A percentile compares a stretch with the other conserved stretches of the same genome.
phyloP scores from a whole-genome alignment of 2,113 vertebrate species.

The Aythya baeri region DNA sequence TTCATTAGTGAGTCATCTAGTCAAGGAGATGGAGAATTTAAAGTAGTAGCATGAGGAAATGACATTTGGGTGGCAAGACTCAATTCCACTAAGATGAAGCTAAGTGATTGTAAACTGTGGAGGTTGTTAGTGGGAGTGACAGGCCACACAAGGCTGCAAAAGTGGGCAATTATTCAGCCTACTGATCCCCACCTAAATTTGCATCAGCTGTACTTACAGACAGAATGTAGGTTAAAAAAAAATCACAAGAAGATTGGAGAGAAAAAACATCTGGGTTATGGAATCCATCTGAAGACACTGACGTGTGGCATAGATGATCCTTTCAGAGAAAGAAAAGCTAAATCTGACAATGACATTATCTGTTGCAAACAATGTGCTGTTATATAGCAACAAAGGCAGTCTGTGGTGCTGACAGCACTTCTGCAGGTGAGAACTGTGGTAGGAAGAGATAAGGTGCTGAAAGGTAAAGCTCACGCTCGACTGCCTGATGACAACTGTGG shows the following conservation, averaged over 20 bases:
- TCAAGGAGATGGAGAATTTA: neutral
- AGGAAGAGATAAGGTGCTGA: neutral
- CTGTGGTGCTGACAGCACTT: neutral
- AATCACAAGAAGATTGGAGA: too few species aligned
- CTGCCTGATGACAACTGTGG: neutral
- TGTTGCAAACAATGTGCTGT: neutral
- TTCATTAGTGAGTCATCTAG: neutral
- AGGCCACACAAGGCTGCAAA: neutral
- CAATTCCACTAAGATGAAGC: neutral
- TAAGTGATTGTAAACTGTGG: fast-evolving
- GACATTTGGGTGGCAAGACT: neutral
- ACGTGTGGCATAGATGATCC: neutral
- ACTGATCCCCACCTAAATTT: neutral
- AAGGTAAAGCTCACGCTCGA: conserved; percentile 14
- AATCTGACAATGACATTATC: neutral
- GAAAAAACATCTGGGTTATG: neutral
- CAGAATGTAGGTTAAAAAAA: too few species aligned
- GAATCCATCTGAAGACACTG: neutral
- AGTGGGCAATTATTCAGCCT: neutral
- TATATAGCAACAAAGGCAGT: neutral
- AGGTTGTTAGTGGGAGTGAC: neutral
- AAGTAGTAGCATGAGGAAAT: neutral
- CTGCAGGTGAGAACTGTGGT: neutral
- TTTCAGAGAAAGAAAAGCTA: neutral
- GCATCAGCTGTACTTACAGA: neutral